A percentile compares a stretch with the other conserved stretches of the same genome.
Evolutionary conservation across 2,113 vertebrate genomes (phyloP).

Genomic region (Melanotaenia duboulayi): DNA sequence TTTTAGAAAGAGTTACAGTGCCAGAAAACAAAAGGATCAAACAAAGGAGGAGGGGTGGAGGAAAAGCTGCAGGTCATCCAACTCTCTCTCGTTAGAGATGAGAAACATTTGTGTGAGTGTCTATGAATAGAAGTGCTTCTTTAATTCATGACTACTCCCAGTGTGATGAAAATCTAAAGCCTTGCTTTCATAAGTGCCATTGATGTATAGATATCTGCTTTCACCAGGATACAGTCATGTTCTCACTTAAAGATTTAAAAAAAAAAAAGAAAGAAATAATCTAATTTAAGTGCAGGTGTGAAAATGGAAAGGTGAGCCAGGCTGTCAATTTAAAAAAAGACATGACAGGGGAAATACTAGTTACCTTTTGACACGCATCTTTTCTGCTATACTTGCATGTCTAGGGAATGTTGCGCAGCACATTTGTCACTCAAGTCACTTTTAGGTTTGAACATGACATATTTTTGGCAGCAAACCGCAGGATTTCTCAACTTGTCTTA

Average conservation of each 20-base stretch:
- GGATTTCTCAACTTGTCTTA: neutral
- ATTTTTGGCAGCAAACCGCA: constrained; percentile 6
- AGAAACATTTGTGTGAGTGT: constrained; percentile 61
- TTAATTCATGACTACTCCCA: constrained; percentile 64
- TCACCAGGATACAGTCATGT: neutral
- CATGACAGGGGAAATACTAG: neutral
- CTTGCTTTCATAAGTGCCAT: constrained; percentile 16
- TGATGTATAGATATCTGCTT: constrained; percentile 36
- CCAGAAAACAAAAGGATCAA: constrained; percentile 74
- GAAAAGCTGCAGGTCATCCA: constrained; percentile 75
- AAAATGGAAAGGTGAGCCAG: neutral
- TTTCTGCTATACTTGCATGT: neutral
- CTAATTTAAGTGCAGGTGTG: neutral
- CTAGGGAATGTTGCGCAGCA: neutral
- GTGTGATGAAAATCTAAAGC: constrained; percentile 20
- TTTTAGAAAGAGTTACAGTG: constrained; percentile 61
- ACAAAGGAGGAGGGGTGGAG: constrained; percentile 51
- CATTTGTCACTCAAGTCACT: neutral
- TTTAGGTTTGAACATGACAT: neutral
- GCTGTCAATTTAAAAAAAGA: neutral
- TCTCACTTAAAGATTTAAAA: neutral
- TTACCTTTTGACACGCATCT: neutral
- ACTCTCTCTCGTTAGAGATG: constrained; percentile 45
- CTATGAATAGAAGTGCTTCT: constrained; percentile 55
- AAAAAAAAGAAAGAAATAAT: neutral